These are phyloP conservation scores for Peromyscus leucopus DNA, from an alignment of 2,113 vertebrate genomes.

Conservation along the genomic window DNA sequence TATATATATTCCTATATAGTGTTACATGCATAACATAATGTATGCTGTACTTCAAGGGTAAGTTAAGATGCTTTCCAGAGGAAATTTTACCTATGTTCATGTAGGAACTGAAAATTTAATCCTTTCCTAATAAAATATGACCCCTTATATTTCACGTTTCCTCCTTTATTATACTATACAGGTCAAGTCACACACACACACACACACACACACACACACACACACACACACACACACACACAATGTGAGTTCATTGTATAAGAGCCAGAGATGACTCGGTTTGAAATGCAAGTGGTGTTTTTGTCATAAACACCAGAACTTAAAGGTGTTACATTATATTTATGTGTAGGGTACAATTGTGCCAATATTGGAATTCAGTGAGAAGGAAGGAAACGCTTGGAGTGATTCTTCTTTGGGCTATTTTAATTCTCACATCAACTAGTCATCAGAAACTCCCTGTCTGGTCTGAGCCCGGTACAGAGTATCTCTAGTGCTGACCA, in stretches of 20 bases:
- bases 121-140: neutral
- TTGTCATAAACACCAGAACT: constrained; percentile 13
- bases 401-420: constrained; percentile 23
- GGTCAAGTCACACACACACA: neutral
- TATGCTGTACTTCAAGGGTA: neutral
- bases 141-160: neutral
- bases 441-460: constrained; percentile 14
- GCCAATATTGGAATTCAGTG: neutral
- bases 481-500: neutral
- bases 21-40: constrained; percentile 27
- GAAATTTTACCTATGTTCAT: constrained; percentile 34
- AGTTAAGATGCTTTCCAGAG: constrained; percentile 28
- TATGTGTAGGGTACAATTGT: constrained; percentile 39
- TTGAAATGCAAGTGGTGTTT: constrained; percentile 43
- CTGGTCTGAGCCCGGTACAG: neutral
- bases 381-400: neutral
- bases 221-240: neutral
- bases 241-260: constrained; percentile 37
- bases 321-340: constrained; percentile 1
- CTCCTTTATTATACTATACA: constrained; percentile 9
- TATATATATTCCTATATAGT: constrained; percentile 37
- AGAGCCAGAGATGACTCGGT: constrained; percentile 17
- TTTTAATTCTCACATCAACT: constrained; percentile 53
- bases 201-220: neutral
- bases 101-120: constrained; percentile 52